These are phyloP conservation scores for Prorops nasuta DNA, from an alignment of 1,140 invertebrate genomes.

Conservation along the genomic window DNA sequence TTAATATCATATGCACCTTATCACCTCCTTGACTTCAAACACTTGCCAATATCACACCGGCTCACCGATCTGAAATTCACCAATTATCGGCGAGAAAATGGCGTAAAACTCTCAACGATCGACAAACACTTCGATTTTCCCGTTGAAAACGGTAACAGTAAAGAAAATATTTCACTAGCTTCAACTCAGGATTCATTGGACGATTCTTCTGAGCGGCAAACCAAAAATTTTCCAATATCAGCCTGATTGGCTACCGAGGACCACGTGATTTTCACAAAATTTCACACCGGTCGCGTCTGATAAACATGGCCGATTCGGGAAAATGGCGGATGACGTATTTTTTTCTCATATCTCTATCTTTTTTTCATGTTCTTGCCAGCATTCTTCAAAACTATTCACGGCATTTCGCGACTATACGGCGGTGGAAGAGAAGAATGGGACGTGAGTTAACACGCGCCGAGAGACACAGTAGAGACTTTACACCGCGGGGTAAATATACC, in stretches of 20 bases:
- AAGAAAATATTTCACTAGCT: too few species aligned
- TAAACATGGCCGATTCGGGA: too few species aligned
- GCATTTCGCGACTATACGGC: neutral
- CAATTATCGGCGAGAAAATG: conserved; percentile 16
- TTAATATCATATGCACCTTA: neutral
- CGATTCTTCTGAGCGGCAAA: too few species aligned
- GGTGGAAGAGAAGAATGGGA: conserved; percentile 18
- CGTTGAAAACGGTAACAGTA: neutral
- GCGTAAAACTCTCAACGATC: conserved; percentile 10
- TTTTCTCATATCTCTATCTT: too few species aligned
- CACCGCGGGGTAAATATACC: conserved; percentile 38
- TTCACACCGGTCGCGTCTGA: too few species aligned
- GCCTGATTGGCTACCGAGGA: too few species aligned
- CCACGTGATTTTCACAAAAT: too few species aligned
- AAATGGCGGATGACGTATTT: too few species aligned
- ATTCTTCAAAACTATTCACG: conserved; percentile 2
- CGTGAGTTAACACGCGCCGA: conserved; percentile 20
- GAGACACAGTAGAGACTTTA: conserved; percentile 31
- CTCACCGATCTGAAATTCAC: neutral
- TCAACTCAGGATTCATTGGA: too few species aligned
- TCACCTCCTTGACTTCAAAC: neutral
- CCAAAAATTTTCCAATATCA: too few species aligned
- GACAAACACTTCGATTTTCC: neutral
- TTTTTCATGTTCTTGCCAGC: too few species aligned
- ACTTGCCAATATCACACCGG: neutral